Evolutionary conservation across 2,888 invertebrate genomes (phyloP).

Genomic region (Polyommatus iphigenia): DNA sequence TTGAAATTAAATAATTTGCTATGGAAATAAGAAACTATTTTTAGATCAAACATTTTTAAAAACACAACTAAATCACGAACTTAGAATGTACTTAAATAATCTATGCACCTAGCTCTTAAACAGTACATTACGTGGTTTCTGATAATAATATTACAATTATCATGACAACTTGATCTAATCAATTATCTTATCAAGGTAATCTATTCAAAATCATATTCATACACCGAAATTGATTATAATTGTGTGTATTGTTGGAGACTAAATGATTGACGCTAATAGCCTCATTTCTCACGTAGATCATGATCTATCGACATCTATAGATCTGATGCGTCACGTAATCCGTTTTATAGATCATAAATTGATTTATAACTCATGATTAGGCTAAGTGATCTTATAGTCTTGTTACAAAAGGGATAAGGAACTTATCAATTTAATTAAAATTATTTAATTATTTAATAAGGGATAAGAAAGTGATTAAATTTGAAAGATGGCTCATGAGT

Average conservation of each 20-base stretch:
- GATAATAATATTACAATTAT: background rate
- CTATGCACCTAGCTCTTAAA: background rate
- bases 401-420: background rate
- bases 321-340: constrained; percentile 29
- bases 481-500: too few species aligned
- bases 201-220: background rate
- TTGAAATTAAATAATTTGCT: background rate
- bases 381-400: constrained; percentile 16
- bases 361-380: constrained; percentile 15
- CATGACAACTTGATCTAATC: constrained; percentile 17
- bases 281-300: constrained; percentile 41
- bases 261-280: constrained; percentile 44
- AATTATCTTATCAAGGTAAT: constrained; percentile 38
- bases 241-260: constrained; percentile 32
- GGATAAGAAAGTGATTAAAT: too few species aligned
- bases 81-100: background rate
- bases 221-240: constrained; percentile 33
- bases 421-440: too few species aligned
- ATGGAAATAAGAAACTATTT: background rate
- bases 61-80: background rate
- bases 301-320: constrained; percentile 20
- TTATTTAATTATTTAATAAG: background rate
- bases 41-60: too few species aligned
- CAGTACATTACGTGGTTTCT: background rate
- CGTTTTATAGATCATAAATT: constrained; percentile 7